A percentile compares a stretch with the other conserved stretches of the same genome.
These are phyloP conservation scores for Pterois miles DNA, from an alignment of 2,797 vertebrate species.

Conservation along the genomic window DNA sequence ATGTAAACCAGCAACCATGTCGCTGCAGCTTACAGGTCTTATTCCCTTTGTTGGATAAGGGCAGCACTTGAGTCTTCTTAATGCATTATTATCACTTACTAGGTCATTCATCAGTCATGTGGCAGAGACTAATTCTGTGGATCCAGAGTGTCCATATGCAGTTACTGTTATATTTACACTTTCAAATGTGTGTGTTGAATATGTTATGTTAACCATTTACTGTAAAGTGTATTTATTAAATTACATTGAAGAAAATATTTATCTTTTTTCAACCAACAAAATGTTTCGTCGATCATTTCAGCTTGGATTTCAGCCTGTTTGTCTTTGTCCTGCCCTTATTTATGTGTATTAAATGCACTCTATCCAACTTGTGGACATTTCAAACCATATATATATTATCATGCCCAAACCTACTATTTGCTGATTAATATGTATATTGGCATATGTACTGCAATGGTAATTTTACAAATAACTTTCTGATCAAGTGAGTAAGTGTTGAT, in stretches of 20 bases:
- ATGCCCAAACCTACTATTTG: background rate
- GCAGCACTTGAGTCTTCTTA: background rate
- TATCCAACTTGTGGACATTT: background rate
- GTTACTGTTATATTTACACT: slow-evolving; percentile 2
- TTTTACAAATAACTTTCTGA: background rate
- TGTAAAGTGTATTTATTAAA: slow-evolving; percentile 59
- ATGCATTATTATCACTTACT: slow-evolving; percentile 4
- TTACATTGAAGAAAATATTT: background rate
- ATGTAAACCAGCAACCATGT: slow-evolving; percentile 41
- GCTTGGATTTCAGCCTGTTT: slow-evolving; percentile 9
- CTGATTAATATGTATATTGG: background rate
- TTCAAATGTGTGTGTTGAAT: slow-evolving; percentile 12
- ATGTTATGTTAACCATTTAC: slow-evolving; percentile 17
- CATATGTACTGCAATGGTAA: background rate
- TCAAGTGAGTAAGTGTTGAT: background rate
- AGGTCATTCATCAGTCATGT: slow-evolving; percentile 1
- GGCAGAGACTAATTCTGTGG: background rate
- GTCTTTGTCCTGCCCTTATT: slow-evolving; percentile 6
- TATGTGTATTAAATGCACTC: slow-evolving; percentile 7
- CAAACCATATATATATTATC: background rate
- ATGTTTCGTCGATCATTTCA: slow-evolving; percentile 1
- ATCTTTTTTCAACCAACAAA: background rate
- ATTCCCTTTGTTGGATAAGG: background rate
- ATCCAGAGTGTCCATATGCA: background rate
- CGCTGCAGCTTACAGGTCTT: slow-evolving; percentile 6